Base-by-base conservation (phyloP, 2,888 invertebrate genomes). In the Tetragnatha montana region DNA sequence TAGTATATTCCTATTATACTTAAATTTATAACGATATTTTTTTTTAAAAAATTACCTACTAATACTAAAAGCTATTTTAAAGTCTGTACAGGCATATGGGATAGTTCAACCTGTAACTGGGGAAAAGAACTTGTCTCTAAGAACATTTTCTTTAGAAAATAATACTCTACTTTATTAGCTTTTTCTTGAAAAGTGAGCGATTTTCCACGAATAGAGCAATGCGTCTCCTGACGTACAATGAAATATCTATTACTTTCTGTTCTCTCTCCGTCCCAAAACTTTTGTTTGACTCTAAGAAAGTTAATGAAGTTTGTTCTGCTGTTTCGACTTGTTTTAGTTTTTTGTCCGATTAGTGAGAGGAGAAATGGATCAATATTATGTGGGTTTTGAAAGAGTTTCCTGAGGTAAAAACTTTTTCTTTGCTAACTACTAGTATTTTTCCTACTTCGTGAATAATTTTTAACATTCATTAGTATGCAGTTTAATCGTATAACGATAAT, bases 241-340 rank as follows among this genome's bases (percentile, higher is more conserved):
- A 86, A 73, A 86, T 86, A 86, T 73, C 86, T 79, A 86, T 73
- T 60, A 86, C 80, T 86, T 73, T 80, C 60, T 75, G 83, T 70
- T 69, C 70, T 35, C n/a, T n/a, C n/a, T n/a, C 76, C 35, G 79
- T 79, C 86, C 79, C 73, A 80, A 86, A 84, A 86, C 50, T 71
- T 86, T 86, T 86, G 79, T 86, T 86, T 86, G 79, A 86, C 87
- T 87, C 81, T 74, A 73, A 21, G 81, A 81, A 87, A 80, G 87
- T 81, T 81, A 87, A 87, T 87, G 80, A 60, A 86, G 79, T 86
- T 86, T 60, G 76, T 79, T 86, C 71, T 81, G 75, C 81, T 87
- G 74, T 71, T 81, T 50, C 81, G 74, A 81, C 80, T 75, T 87
- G 87, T 87, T 87, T 87, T 71, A 12, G 49, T 81, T 80, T 81